A percentile compares a stretch with the other conserved stretches of the same genome.
phyloP scores from a whole-genome alignment of 2,113 vertebrate species.

The Chloropsis cyanopogon region DNA sequence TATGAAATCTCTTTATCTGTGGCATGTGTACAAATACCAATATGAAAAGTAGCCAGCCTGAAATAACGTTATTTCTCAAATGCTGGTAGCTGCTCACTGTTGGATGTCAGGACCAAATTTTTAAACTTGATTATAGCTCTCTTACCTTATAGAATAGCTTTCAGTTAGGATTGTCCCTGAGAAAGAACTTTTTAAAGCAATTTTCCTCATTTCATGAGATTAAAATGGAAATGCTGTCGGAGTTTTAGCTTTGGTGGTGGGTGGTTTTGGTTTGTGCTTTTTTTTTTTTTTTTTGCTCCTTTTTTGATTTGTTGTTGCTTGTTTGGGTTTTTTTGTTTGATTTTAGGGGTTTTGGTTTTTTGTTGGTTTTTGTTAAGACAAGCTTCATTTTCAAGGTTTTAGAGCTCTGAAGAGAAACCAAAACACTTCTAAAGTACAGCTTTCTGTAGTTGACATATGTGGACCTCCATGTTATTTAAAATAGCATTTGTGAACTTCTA shows the following conservation, averaged over 20 bases:
- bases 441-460: neutral
- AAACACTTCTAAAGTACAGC: neutral
- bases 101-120: neutral
- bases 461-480: neutral
- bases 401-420: neutral
- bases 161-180: neutral
- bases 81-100: neutral
- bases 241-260: neutral
- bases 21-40: neutral
- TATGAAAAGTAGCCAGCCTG: neutral
- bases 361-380: neutral
- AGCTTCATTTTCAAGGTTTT: neutral
- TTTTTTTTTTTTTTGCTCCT: neutral
- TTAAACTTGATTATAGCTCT: neutral
- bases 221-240: neutral
- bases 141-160: neutral
- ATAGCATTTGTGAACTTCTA: neutral
- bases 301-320: neutral
- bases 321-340: neutral
- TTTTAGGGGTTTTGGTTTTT: rapidly evolving
- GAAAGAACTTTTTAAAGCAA: neutral
- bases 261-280: neutral
- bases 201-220: neutral
- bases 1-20: neutral
- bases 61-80: neutral